A percentile compares a stretch with the other conserved stretches of the same genome.
These are phyloP conservation scores for Drosophila algonquin DNA, from an alignment of 2,888 invertebrate species.

Conservation along the genomic window DNA sequence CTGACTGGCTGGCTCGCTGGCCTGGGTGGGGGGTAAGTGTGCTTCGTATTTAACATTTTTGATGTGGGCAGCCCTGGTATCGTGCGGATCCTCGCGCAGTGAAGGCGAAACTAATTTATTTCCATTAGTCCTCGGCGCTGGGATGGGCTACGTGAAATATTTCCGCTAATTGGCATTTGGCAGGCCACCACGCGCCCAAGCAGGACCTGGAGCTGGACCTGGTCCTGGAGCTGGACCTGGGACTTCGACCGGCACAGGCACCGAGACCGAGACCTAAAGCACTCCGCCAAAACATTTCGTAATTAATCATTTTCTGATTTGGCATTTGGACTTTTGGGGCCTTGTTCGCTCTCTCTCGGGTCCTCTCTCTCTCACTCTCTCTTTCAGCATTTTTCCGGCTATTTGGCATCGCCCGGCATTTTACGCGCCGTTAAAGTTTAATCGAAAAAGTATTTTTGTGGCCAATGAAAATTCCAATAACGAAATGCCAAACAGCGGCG, in stretches of 20 bases:
- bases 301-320: constrained; percentile 76
- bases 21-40: background rate
- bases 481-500: constrained; percentile 50
- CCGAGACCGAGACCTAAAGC: background rate
- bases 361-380: constrained; percentile 38
- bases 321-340: constrained; percentile 39
- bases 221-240: background rate
- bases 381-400: constrained; percentile 43
- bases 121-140: constrained; percentile 61
- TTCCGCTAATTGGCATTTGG: constrained; percentile 69
- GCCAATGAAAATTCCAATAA: constrained; percentile 77
- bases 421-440: constrained; percentile 77
- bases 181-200: constrained; percentile 40
- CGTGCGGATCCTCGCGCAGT: background rate
- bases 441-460: constrained; percentile 76
- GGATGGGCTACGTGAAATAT: constrained; percentile 57
- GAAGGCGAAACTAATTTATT: constrained; percentile 57
- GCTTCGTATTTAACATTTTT: constrained; percentile 38
- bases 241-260: background rate
- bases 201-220: background rate
- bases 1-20: background rate
- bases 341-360: constrained; percentile 15
- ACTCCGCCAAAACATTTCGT: constrained; percentile 45
- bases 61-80: constrained; percentile 21
- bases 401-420: constrained; percentile 51